Conservation (phyloP, 2,113 vertebrate genomes). For the Protobothrops mucrosquamatus region DNA sequence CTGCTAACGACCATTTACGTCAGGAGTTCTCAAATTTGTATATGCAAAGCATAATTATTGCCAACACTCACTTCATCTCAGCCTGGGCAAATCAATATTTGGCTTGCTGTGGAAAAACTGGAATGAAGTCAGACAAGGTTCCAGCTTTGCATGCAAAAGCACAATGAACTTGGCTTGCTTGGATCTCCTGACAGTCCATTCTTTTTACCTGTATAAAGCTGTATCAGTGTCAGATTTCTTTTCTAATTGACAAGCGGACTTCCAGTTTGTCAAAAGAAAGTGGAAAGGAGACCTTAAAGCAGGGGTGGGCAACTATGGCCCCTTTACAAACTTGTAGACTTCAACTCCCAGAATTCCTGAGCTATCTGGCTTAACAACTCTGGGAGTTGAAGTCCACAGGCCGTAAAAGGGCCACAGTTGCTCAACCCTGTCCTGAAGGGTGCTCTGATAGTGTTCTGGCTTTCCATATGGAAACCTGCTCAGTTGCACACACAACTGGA, state of each 20-base stretch:
- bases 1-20: slow-evolving; percentile 17
- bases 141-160: not conserved
- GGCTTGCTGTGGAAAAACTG: not conserved
- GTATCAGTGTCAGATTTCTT: not conserved
- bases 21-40: not conserved
- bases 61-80: not conserved
- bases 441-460: not conserved
- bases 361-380: too few relatives aligned
- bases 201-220: not conserved
- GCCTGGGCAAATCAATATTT: not conserved
- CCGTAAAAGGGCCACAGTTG: too few relatives aligned
- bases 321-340: too few relatives aligned
- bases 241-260: not conserved
- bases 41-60: not conserved
- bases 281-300: not conserved
- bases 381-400: too few relatives aligned
- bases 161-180: not conserved
- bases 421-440: not conserved
- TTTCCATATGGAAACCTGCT: not conserved
- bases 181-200: not conserved
- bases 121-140: not conserved
- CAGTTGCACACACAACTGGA: not conserved
- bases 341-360: too few relatives aligned
- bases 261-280: not conserved
- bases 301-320: too few relatives aligned